Evolutionary conservation across 2,888 invertebrate species (phyloP).

Genomic region (Dasysyrphus tricinctus): DNA sequence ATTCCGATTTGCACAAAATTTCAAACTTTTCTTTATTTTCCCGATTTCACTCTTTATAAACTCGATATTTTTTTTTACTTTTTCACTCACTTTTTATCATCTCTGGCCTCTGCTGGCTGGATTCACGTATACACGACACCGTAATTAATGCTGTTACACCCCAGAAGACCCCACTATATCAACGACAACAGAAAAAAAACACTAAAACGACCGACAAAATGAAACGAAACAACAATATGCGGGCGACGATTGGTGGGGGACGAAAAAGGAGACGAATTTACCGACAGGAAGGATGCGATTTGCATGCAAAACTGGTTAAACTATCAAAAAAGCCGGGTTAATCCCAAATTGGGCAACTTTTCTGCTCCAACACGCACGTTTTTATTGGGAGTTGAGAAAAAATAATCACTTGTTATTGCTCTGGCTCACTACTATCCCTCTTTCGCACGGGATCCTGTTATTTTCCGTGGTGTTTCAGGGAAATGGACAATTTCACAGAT

Average conservation of each 20-base stretch:
- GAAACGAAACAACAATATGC: conserved; percentile 26
- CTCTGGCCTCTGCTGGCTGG: conserved; percentile 57
- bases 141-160: conserved; percentile 74
- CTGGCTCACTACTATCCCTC: conserved; percentile 32
- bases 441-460: conserved; percentile 51
- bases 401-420: conserved; percentile 66
- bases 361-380: conserved; percentile 33
- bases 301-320: conserved; percentile 45
- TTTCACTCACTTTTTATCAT: conserved; percentile 63
- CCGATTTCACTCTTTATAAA: conserved; percentile 27
- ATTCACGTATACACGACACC: conserved; percentile 68
- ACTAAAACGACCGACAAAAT: conserved; percentile 33
- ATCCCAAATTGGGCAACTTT: conserved; percentile 42
- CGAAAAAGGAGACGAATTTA: conserved; percentile 15
- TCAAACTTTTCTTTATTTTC: conserved; percentile 16
- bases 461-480: conserved; percentile 45
- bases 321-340: conserved; percentile 33
- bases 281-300: conserved; percentile 49
- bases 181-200: conserved; percentile 33
- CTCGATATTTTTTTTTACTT: conserved; percentile 33
- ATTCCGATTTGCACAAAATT: conserved; percentile 49
- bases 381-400: conserved; percentile 22
- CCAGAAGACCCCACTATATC: conserved; percentile 23
- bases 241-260: conserved; percentile 33
- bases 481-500: conserved; percentile 36